These are phyloP conservation scores for Pogonocherus hispidulus DNA, from an alignment of 2,888 invertebrate species.

Conservation along the genomic window DNA sequence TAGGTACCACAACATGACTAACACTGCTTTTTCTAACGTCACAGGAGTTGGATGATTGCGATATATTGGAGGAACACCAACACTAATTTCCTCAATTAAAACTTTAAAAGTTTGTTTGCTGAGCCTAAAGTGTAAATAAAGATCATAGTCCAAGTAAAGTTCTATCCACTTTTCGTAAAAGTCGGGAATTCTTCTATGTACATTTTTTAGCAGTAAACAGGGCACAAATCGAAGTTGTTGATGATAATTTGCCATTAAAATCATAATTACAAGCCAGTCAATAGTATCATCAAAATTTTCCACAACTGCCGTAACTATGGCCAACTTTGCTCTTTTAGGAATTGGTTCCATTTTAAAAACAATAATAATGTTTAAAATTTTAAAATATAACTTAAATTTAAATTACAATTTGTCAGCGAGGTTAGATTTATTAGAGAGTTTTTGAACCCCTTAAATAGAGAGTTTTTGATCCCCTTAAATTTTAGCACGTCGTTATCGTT, in stretches of 20 bases:
- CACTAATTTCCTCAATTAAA: neutral
- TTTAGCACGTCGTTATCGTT: too few species aligned
- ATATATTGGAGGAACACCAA: neutral
- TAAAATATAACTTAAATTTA: too few species aligned
- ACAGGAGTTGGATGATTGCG: neutral
- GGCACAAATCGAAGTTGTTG: neutral
- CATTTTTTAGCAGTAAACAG: neutral
- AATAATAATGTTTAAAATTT: too few species aligned
- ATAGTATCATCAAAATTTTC: neutral
- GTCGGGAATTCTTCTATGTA: neutral
- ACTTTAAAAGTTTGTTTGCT: neutral
- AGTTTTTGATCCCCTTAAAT: too few species aligned
- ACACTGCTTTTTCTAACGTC: neutral
- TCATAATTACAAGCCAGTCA: neutral
- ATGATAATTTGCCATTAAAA: neutral
- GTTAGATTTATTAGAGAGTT: too few species aligned
- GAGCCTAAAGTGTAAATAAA: neutral
- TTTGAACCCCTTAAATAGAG: too few species aligned
- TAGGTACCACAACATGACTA: neutral
- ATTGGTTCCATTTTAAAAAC: too few species aligned
- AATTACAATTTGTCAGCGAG: too few species aligned
- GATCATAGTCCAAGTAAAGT: neutral
- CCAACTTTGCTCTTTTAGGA: neutral
- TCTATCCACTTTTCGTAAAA: conserved; percentile 1
- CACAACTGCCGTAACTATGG: neutral